Conservation (phyloP, 2,797 vertebrate species). For the Peromyscus attwateri region DNA sequence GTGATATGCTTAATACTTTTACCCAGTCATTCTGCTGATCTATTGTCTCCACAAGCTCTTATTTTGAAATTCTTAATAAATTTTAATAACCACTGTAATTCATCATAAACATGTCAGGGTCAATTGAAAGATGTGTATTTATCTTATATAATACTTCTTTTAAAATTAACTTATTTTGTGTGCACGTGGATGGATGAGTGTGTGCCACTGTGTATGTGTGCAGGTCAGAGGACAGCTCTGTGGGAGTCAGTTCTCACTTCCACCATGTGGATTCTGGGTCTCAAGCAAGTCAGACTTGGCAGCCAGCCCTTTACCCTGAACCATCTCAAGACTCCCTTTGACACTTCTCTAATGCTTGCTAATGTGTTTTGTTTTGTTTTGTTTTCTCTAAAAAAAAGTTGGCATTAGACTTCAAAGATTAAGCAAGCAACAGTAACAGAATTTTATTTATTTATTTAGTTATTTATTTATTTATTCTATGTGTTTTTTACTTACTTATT, state of each 20-base stretch:
- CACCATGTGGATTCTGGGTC: not conserved
- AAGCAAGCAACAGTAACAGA: not conserved
- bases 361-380: not conserved
- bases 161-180: not conserved
- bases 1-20: constrained; percentile 39
- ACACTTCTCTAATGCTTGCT: not conserved
- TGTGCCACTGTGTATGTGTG: not conserved
- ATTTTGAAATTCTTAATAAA: constrained; percentile 54
- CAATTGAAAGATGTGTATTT: constrained; percentile 3
- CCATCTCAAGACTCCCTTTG: not conserved
- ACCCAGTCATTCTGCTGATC: not conserved
- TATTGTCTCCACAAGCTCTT: not conserved
- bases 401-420: not conserved
- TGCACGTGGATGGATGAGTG: not conserved
- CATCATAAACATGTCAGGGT: not conserved
- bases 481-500: not conserved
- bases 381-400: not conserved
- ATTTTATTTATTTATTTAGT: not conserved
- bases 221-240: not conserved
- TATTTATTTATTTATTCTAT: not conserved
- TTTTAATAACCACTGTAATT: constrained; percentile 23
- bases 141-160: not conserved
- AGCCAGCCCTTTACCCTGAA: not conserved
- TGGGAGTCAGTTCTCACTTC: not conserved
- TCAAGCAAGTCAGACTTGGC: not conserved